These are phyloP conservation scores for Diabrotica balteata DNA, from an alignment of 2,888 invertebrate genomes.

Conservation along the genomic window DNA sequence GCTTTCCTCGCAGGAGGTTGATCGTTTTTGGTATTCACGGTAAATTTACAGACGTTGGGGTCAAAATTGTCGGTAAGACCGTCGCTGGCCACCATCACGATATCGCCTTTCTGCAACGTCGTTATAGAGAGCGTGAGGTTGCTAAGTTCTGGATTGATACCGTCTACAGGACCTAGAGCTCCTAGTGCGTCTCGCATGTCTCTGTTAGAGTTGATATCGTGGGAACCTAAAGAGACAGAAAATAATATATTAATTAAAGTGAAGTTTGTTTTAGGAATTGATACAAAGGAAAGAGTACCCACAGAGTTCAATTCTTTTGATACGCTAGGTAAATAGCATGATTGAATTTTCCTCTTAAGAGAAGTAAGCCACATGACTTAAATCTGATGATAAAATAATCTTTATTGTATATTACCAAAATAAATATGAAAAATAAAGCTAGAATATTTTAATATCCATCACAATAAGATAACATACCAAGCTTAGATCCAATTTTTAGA, in stretches of 20 bases:
- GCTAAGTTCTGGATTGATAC: conserved; percentile 82
- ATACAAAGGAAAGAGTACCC: too few relatives aligned
- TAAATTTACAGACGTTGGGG: conserved; percentile 89
- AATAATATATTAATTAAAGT: neutral
- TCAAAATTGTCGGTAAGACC: conserved; percentile 91
- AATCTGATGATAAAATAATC: too few relatives aligned
- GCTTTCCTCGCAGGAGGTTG: conserved; percentile 58
- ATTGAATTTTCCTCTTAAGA: too few relatives aligned
- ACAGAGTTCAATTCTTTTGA: too few relatives aligned
- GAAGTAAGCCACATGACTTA: too few relatives aligned
- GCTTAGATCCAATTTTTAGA: too few relatives aligned
- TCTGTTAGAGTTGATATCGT: conserved; percentile 81
- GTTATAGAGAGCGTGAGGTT: conserved; percentile 87
- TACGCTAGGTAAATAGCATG: too few relatives aligned
- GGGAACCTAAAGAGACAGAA: conserved; percentile 69
- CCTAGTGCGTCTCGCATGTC: conserved; percentile 91
- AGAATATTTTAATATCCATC: too few relatives aligned
- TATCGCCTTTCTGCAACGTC: conserved; percentile 78
- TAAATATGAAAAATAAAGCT: too few relatives aligned
- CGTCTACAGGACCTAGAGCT: conserved; percentile 87
- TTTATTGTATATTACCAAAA: too few relatives aligned
- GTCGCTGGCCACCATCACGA: conserved; percentile 88
- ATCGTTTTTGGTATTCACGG: conserved; percentile 61
- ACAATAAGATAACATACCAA: too few relatives aligned
- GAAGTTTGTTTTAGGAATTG: neutral